Percentiles rank a stretch among this genome's conserved stretches.
Evolutionary conservation across 2,888 invertebrate species (phyloP).

Genomic region (Metopia argyrocephala): DNA sequence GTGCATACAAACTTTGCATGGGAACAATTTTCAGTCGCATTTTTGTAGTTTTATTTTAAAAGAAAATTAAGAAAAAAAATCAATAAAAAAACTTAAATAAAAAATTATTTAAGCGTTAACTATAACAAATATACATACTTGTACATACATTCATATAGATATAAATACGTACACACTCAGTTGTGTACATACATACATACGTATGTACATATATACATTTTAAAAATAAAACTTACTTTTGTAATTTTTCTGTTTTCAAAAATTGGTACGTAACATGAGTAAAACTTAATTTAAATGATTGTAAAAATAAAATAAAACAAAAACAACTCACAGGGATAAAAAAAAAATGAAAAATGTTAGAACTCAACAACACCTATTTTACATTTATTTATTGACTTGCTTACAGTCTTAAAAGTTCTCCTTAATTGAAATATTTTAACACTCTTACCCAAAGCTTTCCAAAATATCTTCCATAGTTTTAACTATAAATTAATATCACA

Average conservation of each 20-base stretch:
- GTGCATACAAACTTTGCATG: not conserved
- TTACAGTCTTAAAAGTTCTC: not conserved
- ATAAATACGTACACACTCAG: conserved; percentile 14
- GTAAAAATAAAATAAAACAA: not conserved
- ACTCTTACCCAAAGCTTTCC: conserved; percentile 47
- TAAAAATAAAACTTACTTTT: conserved; percentile 18
- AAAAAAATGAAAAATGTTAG: not conserved
- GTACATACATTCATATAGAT: conserved; percentile 13
- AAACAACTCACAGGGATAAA: not conserved
- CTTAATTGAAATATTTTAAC: not conserved
- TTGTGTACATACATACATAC: no score
- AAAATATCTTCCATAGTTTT: conserved; percentile 42
- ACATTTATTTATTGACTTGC: not conserved
- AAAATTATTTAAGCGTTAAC: not conserved
- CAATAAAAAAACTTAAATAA: not conserved
- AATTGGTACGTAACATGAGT: conserved; percentile 24
- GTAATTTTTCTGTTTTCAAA: conserved; percentile 29
- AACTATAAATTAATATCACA: not conserved
- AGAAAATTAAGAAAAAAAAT: not conserved
- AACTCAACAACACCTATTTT: not conserved
- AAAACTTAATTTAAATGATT: conserved; percentile 9
- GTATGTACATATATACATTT: conserved; percentile 13
- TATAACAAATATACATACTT: not conserved
- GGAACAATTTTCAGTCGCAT: not conserved
- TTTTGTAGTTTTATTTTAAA: not conserved